Base-by-base conservation (phyloP, 2,113 vertebrate species). In the Sinocyclocheilus maitianheensis region DNA sequence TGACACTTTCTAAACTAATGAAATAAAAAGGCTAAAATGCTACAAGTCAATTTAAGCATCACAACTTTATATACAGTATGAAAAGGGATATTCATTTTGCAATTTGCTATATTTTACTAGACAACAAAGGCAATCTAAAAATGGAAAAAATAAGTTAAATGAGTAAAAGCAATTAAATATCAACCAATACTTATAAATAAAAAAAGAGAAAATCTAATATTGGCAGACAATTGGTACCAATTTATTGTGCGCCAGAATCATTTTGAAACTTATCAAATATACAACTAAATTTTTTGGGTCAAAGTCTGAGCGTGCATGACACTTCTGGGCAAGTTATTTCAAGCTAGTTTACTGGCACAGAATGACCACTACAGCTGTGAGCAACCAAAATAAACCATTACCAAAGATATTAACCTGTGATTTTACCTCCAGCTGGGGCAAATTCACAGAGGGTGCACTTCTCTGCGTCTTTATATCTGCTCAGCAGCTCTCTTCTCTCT, bases 371-470 rank as follows among this genome's bases (percentile, higher is more conserved):
- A 3, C 30, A 79, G 20, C 77, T 78, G 30, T 18, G 46, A 53
- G 48, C 75, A 77, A 77, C 46, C 48, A 77, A 60, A 78, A 60
- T 30, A 60, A 78, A 78, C 26, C 77, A 78, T 40, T 78, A 78
- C 51, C 51, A 60, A 78, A 78, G 10, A 63, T 55, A 60, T 60
- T 34, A 37, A 37, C 30, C 30, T 22, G 10, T 78, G 22, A 43
- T 62, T 80, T 62, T 62, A 62, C 30, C 77, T 62, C 58, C 24
- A 34, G 16, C 60, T 48, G 43, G 43, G 80, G n/a, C 10, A 48
- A 69, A 69, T 18, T 81, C 34, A 81, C n/a, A 69, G 46, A 53
- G 63, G 80, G 14, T 51, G 80, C 67, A 82, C 40, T 40, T 51
- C 30, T 34, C 30, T 81, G 26, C 51, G 26, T 46, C 16, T 78